Conservation (phyloP, 2,888 invertebrate genomes). For the Kuschelorhynchus macadamiae region DNA sequence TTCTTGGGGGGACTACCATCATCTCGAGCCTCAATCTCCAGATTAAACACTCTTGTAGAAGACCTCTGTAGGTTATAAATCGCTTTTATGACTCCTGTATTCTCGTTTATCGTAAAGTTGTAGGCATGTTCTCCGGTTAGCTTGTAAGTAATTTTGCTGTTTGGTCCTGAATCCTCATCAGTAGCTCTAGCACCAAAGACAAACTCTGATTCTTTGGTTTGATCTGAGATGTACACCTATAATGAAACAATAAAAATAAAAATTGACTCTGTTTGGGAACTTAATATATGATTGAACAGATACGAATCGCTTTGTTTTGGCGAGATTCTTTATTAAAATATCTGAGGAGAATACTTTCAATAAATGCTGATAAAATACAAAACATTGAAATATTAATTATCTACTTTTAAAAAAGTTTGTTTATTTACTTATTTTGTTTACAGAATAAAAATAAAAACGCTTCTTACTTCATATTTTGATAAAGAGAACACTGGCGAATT, state of each 20-base stretch:
- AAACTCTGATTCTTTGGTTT: constrained; percentile 85
- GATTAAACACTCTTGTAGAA: constrained; percentile 75
- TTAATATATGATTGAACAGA: too few relatives aligned
- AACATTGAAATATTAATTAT: too few relatives aligned
- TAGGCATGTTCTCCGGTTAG: constrained; percentile 84
- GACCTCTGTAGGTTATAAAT: constrained; percentile 76
- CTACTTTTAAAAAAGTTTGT: too few relatives aligned
- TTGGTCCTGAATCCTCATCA: constrained; percentile 86
- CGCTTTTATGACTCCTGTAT: constrained; percentile 91
- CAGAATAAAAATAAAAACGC: too few relatives aligned
- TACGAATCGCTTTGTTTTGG: too few relatives aligned
- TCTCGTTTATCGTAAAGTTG: constrained; percentile 82
- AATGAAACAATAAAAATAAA: constrained; percentile 8
- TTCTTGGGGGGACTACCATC: constrained; percentile 79
- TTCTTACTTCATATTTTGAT: constrained; percentile 75
- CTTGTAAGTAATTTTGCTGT: constrained; percentile 85
- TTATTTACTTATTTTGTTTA: too few relatives aligned
- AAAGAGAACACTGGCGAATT: constrained; percentile 85
- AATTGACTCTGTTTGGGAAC: too few relatives aligned
- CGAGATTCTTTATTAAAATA: too few relatives aligned
- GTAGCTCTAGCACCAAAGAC: constrained; percentile 91
- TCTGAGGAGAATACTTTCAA: too few relatives aligned
- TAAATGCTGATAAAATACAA: too few relatives aligned
- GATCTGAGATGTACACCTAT: constrained; percentile 83
- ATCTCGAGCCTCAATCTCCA: constrained; percentile 87